Base-by-base conservation (phyloP, 2,797 vertebrate genomes). In the Carcharodon carcharias region DNA sequence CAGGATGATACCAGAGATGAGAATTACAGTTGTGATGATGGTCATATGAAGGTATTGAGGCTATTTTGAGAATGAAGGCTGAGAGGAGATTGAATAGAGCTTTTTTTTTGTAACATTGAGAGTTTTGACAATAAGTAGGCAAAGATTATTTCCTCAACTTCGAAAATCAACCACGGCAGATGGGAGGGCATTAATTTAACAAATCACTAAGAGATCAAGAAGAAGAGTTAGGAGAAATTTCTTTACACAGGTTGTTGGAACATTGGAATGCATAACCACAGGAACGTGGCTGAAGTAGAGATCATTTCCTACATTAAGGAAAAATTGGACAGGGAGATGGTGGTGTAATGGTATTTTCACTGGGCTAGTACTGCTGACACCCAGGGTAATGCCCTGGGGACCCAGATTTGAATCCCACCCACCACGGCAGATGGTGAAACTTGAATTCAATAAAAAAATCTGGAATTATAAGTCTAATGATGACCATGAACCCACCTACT, bases 91-190 rank as follows among this genome's bases (percentile, higher is more conserved):
- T n/a, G 61, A n/a, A 92, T 92, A 18, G 50, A 45, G 31, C 28
- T 92, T 92, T n/a, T 92, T n/a, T 18, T 63, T n/a, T 0, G 31
- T 7, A 14, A n/a, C 14, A 61, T 50, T 50, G 45, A 35, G 56
- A 18, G 26, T 61, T 88, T 92, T 61, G 35, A 63, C n/a, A 9
- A 8, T n/a, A 63, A 63, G 35, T 92, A 92, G 16, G 14, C 16
- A 92, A 92, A 8, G 58, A 92, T 92, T n/a, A 92, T 40, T 92
- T 92, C 89, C 89, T n/a, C 11, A 63, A 58, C 11, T 92, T 92
- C 58, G 63, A 18, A 14, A 92, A 31, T 92, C 89, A 92, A 14
- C n/a, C 14, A 63, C 5, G 31, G 1, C 1, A 31, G 8, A 35
- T 8, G 14, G 65, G 65, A 18, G 58, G 58, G 58, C 71, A 73